phyloP scores from a whole-genome alignment of 2,888 invertebrate species.

The Latrodectus elegans region DNA sequence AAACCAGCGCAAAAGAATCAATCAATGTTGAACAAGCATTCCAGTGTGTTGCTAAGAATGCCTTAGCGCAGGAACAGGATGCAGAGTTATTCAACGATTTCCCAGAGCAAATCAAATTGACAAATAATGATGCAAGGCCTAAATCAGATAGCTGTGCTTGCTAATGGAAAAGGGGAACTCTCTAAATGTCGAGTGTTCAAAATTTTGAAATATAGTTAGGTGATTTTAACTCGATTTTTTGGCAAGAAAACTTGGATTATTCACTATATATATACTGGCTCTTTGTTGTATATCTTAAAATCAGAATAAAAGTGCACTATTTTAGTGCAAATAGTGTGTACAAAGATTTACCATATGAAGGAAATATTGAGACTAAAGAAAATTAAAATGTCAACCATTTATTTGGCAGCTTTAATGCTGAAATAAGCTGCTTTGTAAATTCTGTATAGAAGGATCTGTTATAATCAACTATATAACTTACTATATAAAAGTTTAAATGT shows the following conservation, averaged over 20 bases:
- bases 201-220: conserved; percentile 39
- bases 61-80: conserved; percentile 86
- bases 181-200: conserved; percentile 37
- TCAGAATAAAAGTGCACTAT: conserved; percentile 19
- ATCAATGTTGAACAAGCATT: conserved; percentile 99
- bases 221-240: conserved; percentile 60
- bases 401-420: conserved; percentile 14
- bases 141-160: conserved; percentile 72
- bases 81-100: conserved; percentile 97
- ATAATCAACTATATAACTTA: conserved; percentile 31
- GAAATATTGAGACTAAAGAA: conserved; percentile 13
- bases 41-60: conserved; percentile 98
- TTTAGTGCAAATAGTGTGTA: conserved; percentile 29
- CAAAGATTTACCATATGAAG: conserved; percentile 7
- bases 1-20: conserved; percentile 99
- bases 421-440: conserved; percentile 41
- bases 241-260: conserved; percentile 14
- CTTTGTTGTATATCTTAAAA: conserved; percentile 16
- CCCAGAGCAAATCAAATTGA: conserved; percentile 93
- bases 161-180: conserved; percentile 66
- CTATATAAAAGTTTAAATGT: conserved; percentile 40
- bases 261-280: background rate
- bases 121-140: conserved; percentile 72
- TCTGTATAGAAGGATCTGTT: conserved; percentile 58
- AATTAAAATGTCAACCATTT: conserved; percentile 5